phyloP scores from a whole-genome alignment of 2,888 invertebrate species.

The Caenorhabditis becei region DNA sequence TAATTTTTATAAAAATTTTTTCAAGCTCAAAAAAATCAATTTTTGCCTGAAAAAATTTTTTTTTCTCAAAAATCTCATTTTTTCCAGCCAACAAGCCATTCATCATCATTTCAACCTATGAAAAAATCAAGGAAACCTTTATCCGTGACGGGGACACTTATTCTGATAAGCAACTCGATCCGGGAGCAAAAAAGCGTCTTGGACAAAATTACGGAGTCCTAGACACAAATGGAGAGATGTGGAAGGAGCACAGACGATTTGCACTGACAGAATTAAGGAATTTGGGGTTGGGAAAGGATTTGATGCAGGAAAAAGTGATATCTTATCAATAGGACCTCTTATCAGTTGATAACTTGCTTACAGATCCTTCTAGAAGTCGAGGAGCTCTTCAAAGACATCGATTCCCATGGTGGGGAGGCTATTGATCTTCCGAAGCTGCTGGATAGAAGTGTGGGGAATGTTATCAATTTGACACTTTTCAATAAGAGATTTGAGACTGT shows the following conservation, averaged over 20 bases:
- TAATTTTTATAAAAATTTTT: too few species aligned
- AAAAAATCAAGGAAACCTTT: conserved; percentile 8
- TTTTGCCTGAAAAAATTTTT: too few species aligned
- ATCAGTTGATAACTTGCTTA: neutral
- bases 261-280: conserved; percentile 34
- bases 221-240: conserved; percentile 33
- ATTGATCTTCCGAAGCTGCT: conserved; percentile 25
- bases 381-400: conserved; percentile 17
- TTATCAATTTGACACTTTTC: conserved; percentile 56
- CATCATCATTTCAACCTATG: neutral
- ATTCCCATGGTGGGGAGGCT: conserved; percentile 10
- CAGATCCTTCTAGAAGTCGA: conserved; percentile 52
- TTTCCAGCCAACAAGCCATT: conserved; percentile 2
- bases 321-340: neutral
- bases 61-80: conserved; percentile 10
- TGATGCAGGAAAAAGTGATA: conserved; percentile 34
- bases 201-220: conserved; percentile 29
- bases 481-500: conserved; percentile 45
- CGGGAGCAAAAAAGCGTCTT: neutral
- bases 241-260: conserved; percentile 50
- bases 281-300: conserved; percentile 39
- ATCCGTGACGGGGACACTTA: conserved; percentile 20
- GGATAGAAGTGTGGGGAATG: conserved; percentile 49
- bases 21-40: too few species aligned
- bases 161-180: conserved; percentile 10